phyloP scores from a whole-genome alignment of 2,888 invertebrate genomes.

The Melieria crassipennis region DNA sequence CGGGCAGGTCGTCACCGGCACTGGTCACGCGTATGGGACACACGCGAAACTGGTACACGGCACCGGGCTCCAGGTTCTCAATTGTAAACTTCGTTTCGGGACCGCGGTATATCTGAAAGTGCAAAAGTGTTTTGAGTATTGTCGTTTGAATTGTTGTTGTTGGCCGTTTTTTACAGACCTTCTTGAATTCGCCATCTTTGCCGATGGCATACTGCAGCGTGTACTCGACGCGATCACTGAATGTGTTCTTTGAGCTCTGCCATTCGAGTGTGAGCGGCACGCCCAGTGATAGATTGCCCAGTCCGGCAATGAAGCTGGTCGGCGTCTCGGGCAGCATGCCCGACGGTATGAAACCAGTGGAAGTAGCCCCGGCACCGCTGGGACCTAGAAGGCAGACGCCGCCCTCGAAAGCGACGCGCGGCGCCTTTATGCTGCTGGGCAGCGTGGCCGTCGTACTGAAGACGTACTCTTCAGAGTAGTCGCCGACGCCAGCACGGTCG shows the following conservation, averaged over 20 bases:
- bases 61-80: conserved; percentile 77
- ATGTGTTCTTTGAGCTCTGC: conserved; percentile 70
- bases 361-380: conserved; percentile 56
- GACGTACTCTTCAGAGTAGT: conserved; percentile 76
- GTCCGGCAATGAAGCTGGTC: conserved; percentile 52
- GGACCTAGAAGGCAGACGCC: conserved; percentile 52
- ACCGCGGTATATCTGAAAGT: conserved; percentile 75
- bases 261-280: conserved; percentile 71
- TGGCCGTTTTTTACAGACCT: conserved; percentile 65
- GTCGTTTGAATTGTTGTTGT: neutral
- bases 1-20: conserved; percentile 70
- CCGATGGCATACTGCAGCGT: conserved; percentile 74
- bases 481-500: conserved; percentile 83
- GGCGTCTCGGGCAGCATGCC: conserved; percentile 47
- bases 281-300: conserved; percentile 68
- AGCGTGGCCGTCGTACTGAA: conserved; percentile 82
- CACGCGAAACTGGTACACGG: conserved; percentile 81
- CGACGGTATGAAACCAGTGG: conserved; percentile 61
- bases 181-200: conserved; percentile 72
- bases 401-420: conserved; percentile 69
- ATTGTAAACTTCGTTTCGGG: conserved; percentile 72
- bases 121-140: neutral
- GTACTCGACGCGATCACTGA: conserved; percentile 77
- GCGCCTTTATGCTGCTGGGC: conserved; percentile 82
- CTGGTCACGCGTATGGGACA: conserved; percentile 76